Percentiles rank a stretch among this genome's conserved stretches.
These are phyloP conservation scores for Choloepus hoffmanni DNA, from an alignment of 2,113 vertebrate species.

Conservation along the genomic window DNA sequence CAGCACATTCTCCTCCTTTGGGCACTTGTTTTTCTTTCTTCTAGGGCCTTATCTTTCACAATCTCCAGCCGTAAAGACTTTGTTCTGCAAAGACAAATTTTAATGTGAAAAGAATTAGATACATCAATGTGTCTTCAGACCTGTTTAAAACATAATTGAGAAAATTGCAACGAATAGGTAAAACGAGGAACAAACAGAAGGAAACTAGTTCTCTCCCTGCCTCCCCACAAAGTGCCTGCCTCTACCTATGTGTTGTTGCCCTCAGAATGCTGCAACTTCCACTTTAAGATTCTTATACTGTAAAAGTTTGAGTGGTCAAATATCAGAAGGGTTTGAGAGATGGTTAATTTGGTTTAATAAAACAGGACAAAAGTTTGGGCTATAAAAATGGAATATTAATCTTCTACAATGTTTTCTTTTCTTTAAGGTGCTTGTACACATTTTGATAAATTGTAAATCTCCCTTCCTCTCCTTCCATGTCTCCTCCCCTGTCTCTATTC, in stretches of 20 bases:
- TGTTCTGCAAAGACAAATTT: constrained; percentile 53
- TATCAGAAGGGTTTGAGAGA: background rate
- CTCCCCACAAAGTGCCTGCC: background rate
- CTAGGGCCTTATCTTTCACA: background rate
- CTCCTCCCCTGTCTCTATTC: background rate
- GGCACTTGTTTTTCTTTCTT: constrained; percentile 34
- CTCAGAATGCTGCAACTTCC: background rate
- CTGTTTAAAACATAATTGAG: constrained; percentile 52
- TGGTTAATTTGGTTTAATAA: background rate
- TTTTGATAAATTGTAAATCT: background rate
- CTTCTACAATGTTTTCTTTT: background rate
- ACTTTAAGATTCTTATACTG: background rate
- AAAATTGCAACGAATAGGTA: constrained; percentile 48
- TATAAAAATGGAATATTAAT: constrained; percentile 32
- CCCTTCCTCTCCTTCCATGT: background rate
- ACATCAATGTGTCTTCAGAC: background rate
- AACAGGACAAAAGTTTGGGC: background rate
- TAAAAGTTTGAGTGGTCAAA: constrained; percentile 18
- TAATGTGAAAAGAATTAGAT: constrained; percentile 37
- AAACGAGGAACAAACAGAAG: constrained; percentile 30
- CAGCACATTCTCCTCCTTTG: background rate
- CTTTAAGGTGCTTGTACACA: background rate
- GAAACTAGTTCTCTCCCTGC: background rate
- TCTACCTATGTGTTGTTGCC: background rate
- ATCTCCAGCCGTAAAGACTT: constrained; percentile 7